Evolutionary conservation across 1,140 invertebrate species (phyloP).

Genomic region (Probaryconus sp.): DNA sequence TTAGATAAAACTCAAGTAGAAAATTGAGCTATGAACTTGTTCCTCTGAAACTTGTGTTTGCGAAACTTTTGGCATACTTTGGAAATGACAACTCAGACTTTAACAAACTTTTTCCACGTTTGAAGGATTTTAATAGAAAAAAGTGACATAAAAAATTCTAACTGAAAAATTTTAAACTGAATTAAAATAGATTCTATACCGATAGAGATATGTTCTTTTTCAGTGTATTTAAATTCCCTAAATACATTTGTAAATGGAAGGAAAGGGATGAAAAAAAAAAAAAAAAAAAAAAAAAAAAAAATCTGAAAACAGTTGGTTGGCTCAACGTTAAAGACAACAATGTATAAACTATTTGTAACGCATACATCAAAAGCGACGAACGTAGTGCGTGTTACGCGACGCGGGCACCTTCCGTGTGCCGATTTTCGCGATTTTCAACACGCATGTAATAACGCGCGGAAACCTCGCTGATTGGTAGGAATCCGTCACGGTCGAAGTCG

Average conservation of each 20-base stretch:
- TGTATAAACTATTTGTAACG: too few species aligned
- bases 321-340: too few species aligned
- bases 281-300: too few species aligned
- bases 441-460: conserved; percentile 41
- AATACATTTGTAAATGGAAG: too few species aligned
- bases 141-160: too few species aligned
- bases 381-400: neutral
- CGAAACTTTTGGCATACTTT: conserved; percentile 42
- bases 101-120: conserved; percentile 29
- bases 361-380: too few species aligned
- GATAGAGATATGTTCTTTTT: too few species aligned
- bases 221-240: too few species aligned
- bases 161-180: too few species aligned
- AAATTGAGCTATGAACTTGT: conserved; percentile 40
- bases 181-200: too few species aligned
- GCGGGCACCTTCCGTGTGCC: conserved; percentile 44
- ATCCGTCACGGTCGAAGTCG: conserved; percentile 39
- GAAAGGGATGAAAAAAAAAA: too few species aligned
- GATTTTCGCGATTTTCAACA: conserved; percentile 57
- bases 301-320: too few species aligned
- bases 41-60: conserved; percentile 27
- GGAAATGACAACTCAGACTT: conserved; percentile 37
- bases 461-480: conserved; percentile 37
- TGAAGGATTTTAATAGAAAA: conserved; percentile 10
- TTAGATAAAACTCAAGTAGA: conserved; percentile 29